Evolutionary conservation across 2,113 vertebrate genomes (phyloP).

Genomic region (Oncorhynchus masou): DNA sequence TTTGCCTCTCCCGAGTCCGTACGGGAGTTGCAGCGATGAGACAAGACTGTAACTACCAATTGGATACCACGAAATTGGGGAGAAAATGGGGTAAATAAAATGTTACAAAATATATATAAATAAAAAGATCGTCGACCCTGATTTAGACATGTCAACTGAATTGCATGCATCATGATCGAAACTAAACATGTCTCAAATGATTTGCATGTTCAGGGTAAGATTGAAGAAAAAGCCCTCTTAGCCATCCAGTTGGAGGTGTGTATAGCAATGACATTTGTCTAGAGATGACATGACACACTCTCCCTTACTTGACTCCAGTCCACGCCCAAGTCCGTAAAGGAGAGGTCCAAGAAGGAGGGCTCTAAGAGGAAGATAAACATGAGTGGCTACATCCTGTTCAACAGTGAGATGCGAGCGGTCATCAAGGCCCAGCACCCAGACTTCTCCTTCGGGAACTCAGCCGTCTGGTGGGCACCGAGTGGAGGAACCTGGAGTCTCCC

Average conservation of each 20-base stretch:
- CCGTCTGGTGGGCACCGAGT: slow-evolving; percentile 95
- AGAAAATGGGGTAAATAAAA: no score
- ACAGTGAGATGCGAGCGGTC: slow-evolving; percentile 98
- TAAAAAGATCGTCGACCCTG: not conserved
- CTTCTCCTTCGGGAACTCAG: slow-evolving; percentile 99
- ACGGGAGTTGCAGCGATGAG: no score
- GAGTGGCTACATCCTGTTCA: slow-evolving; percentile 99
- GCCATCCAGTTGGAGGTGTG: not conserved
- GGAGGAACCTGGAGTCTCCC: slow-evolving; percentile 94
- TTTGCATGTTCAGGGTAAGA: not conserved
- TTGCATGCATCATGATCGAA: not conserved
- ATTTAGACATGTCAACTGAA: not conserved
- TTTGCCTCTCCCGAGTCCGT: no score
- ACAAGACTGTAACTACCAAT: no score
- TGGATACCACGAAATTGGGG: no score
- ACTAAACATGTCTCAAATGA: not conserved
- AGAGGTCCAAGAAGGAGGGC: slow-evolving; percentile 93
- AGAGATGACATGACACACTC: not conserved
- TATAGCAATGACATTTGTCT: not conserved
- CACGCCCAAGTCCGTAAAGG: slow-evolving; percentile 92
- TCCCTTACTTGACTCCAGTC: slow-evolving; percentile 75
- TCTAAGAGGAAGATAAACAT: slow-evolving; percentile 99
- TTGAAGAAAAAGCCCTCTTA: not conserved
- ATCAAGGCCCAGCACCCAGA: slow-evolving; percentile 98
- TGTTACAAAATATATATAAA: no score